Percentiles rank a stretch among this genome's conserved stretches.
phyloP scores from a whole-genome alignment of 2,797 vertebrate species.

The Hylomyscus alleni region DNA sequence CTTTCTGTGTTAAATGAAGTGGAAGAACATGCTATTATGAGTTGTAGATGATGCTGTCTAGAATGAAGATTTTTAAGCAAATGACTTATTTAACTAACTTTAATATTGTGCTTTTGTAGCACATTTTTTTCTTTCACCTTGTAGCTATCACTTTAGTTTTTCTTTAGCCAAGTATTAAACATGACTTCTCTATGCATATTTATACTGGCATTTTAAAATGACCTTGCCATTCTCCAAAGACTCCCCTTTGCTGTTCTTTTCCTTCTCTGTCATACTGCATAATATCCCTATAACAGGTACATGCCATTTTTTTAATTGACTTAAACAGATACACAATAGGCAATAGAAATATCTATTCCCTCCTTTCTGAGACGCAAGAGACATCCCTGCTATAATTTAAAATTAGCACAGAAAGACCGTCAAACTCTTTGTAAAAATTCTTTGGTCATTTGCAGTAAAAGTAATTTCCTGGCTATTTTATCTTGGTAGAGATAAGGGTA shows the following conservation, averaged over 20 bases:
- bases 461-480: neutral
- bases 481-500: neutral
- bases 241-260: slow-evolving; percentile 1
- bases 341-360: slow-evolving; percentile 70
- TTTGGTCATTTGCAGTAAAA: slow-evolving; percentile 11
- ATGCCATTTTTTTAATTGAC: slow-evolving; percentile 53
- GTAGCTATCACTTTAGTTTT: neutral
- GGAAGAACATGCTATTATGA: neutral
- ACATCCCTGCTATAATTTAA: slow-evolving; percentile 70
- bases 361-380: slow-evolving; percentile 62
- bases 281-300: neutral
- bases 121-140: slow-evolving; percentile 36
- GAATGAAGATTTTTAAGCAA: slow-evolving; percentile 29
- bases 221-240: slow-evolving; percentile 34
- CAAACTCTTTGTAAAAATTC: slow-evolving; percentile 64
- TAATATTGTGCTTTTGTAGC: slow-evolving; percentile 54
- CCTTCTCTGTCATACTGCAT: neutral
- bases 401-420: slow-evolving; percentile 71
- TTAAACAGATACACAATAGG: slow-evolving; percentile 58
- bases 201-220: slow-evolving; percentile 58
- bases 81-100: slow-evolving; percentile 16
- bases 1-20: neutral
- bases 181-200: neutral
- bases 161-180: slow-evolving; percentile 37
- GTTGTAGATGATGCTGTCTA: neutral